These are phyloP conservation scores for Euura lappo DNA, from an alignment of 1,140 invertebrate species.

Conservation along the genomic window DNA sequence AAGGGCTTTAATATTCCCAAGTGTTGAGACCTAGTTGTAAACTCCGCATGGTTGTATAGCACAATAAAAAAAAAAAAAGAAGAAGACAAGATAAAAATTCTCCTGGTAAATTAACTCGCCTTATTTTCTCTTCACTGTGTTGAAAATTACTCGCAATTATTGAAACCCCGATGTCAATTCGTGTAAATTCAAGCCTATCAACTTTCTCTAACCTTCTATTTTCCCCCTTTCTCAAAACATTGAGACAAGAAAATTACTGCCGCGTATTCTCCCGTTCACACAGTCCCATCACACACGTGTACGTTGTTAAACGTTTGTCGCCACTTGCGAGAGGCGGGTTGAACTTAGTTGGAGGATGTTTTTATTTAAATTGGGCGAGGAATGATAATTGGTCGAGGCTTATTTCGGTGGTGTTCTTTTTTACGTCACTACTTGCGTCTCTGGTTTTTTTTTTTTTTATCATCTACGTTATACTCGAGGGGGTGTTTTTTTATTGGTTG, in stretches of 20 bases:
- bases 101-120: neutral
- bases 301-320: constrained; percentile 1
- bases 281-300: neutral
- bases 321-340: neutral
- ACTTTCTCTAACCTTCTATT: neutral
- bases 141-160: neutral
- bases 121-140: neutral
- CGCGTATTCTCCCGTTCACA: neutral
- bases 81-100: neutral
- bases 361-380: constrained; percentile 2
- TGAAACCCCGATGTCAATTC: neutral
- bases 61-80: too few relatives aligned
- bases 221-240: neutral
- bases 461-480: neutral
- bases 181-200: neutral
- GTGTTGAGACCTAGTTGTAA: neutral
- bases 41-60: neutral
- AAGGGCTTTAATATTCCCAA: neutral
- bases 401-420: neutral
- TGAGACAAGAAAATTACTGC: too few relatives aligned
- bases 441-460: neutral
- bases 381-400: constrained; percentile 5
- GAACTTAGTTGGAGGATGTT: neutral
- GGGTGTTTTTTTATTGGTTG: neutral
- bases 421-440: neutral